Evolutionary conservation across 2,113 vertebrate species (phyloP).

Genomic region (Hiodon alosoides): DNA sequence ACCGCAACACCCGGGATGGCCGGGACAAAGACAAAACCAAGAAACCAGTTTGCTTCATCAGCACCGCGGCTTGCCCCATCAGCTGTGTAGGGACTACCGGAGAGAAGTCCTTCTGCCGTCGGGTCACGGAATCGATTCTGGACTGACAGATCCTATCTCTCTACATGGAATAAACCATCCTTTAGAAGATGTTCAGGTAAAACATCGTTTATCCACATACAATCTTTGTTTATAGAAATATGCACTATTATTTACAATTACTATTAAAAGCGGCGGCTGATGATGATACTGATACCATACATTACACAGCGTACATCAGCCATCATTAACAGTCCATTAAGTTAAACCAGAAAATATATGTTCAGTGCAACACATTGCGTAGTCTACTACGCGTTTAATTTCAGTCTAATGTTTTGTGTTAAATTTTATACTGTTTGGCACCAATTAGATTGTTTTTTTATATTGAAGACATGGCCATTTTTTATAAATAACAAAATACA

Average conservation of each 20-base stretch:
- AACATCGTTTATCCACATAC: conserved; percentile 4
- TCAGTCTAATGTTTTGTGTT: no score
- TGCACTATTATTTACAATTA: no score
- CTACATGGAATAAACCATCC: conserved; percentile 96
- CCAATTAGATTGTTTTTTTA: no score
- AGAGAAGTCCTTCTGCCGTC: conserved; percentile 90
- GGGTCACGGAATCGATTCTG: conserved; percentile 89
- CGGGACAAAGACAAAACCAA: conserved; percentile 90
- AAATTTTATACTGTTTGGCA: no score
- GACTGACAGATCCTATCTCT: conserved; percentile 83
- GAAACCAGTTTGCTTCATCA: conserved; percentile 89
- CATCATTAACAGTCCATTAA: no score
- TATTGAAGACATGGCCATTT: no score
- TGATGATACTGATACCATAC: background rate
- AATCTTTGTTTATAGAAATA: background rate
- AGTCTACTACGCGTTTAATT: no score
- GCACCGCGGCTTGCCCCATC: conserved; percentile 88
- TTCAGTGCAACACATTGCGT: no score
- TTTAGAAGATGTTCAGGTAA: conserved; percentile 97
- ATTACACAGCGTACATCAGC: no score
- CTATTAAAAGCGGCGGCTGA: background rate
- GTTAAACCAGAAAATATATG: no score
- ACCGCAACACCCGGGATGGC: conserved; percentile 94
- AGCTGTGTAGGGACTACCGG: conserved; percentile 94
- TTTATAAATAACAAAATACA: no score